Evolutionary conservation across 1,140 invertebrate species (phyloP).

Genomic region (Pseudomyrmex gracilis): DNA sequence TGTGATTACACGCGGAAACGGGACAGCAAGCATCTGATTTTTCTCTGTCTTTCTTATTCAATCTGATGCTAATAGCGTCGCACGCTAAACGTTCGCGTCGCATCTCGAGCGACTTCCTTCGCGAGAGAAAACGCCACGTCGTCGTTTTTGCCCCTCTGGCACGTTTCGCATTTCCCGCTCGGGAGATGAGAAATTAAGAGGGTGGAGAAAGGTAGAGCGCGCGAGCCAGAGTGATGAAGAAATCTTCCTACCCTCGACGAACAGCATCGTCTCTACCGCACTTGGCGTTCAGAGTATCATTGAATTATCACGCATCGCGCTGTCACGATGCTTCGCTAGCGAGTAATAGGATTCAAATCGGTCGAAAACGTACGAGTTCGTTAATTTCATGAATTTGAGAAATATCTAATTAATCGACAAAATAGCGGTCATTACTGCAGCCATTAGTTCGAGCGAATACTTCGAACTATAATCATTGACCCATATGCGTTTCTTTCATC

Average conservation of each 20-base stretch:
- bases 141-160: not conserved
- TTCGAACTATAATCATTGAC: not conserved
- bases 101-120: slow-evolving; percentile 5
- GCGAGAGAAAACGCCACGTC: not conserved
- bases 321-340: not conserved
- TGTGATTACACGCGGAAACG: slow-evolving; percentile 48
- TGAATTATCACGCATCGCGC: slow-evolving; percentile 16
- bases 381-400: slow-evolving; percentile 9
- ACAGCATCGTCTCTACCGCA: not conserved
- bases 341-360: not conserved
- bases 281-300: not conserved
- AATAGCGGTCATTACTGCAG: not conserved
- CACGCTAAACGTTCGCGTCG: slow-evolving; percentile 7
- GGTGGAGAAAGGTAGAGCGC: not conserved
- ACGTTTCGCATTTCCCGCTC: not conserved
- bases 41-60: not conserved
- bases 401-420: not conserved
- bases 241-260: slow-evolving; percentile 10
- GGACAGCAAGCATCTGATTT: not conserved
- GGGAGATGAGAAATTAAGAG: slow-evolving; percentile 57
- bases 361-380: not conserved
- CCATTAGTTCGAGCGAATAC: not conserved
- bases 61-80: slow-evolving; percentile 29
- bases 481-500: not conserved
- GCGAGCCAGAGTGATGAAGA: slow-evolving; percentile 9